A percentile compares a stretch with the other conserved stretches of the same genome.
Evolutionary conservation across 2,888 invertebrate genomes (phyloP).

Genomic region (Lysandra coridon): DNA sequence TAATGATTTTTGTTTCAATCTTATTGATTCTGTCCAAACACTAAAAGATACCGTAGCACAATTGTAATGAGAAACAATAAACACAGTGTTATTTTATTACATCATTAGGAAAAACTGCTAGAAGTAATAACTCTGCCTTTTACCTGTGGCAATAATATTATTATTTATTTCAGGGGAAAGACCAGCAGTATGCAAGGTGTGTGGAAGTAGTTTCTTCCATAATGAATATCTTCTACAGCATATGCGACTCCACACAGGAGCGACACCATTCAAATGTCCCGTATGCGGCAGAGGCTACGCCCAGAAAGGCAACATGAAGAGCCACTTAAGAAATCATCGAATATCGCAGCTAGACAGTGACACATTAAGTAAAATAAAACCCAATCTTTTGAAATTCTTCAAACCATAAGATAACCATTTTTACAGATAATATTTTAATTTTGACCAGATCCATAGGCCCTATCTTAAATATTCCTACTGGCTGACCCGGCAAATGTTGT

Average conservation of each 20-base stretch:
- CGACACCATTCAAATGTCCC: slow-evolving; percentile 74
- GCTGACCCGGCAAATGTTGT: no score
- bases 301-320: slow-evolving; percentile 74
- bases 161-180: slow-evolving; percentile 61
- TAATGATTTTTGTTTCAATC: no score
- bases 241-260: slow-evolving; percentile 74
- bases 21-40: no score
- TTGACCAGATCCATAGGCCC: not conserved
- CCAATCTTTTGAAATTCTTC: slow-evolving; percentile 65
- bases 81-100: no score
- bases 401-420: slow-evolving; percentile 52
- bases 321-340: slow-evolving; percentile 68
- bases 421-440: not conserved
- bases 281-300: slow-evolving; percentile 72
- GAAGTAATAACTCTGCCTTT: no score
- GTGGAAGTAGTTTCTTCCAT: slow-evolving; percentile 67
- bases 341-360: slow-evolving; percentile 62
- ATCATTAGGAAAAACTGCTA: no score
- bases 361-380: slow-evolving; percentile 61
- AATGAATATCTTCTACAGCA: slow-evolving; percentile 71
- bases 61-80: no score
- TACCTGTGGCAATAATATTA: not conserved
- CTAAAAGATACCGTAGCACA: no score
- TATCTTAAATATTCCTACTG: no score
- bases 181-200: slow-evolving; percentile 67